Evolutionary conservation across 2,113 vertebrate species (phyloP).

Genomic region (Myodes glareolus): DNA sequence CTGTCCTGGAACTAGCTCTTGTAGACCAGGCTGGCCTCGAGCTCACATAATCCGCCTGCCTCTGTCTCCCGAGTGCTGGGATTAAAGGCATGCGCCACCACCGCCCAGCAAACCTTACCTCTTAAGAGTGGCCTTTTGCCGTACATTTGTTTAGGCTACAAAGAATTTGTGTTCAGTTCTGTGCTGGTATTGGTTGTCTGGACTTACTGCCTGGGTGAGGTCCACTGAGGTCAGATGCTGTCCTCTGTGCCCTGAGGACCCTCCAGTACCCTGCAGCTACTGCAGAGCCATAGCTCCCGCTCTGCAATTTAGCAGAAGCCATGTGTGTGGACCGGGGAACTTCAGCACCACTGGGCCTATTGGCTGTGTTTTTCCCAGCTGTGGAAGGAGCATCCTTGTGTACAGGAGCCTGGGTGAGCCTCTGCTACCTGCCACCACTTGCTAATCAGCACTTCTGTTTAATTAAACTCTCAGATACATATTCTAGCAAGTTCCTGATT

Average conservation of each 20-base stretch:
- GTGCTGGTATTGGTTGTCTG: neutral
- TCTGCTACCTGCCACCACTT: neutral
- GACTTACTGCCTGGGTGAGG: neutral
- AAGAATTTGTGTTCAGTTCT: neutral
- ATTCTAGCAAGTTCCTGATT: neutral
- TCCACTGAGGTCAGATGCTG: neutral
- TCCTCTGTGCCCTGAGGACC: too few relatives aligned
- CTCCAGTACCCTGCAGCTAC: neutral
- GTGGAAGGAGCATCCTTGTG: neutral
- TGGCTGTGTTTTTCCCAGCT: neutral
- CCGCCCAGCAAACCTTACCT: too few relatives aligned
- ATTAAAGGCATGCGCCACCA: too few relatives aligned
- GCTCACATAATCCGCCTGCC: too few relatives aligned
- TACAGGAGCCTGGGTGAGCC: neutral
- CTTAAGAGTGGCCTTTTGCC: neutral
- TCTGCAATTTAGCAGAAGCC: neutral
- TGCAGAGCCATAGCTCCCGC: neutral
- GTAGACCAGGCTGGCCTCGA: too few relatives aligned
- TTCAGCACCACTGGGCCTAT: neutral
- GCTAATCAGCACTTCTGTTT: neutral
- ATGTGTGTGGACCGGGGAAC: too few relatives aligned
- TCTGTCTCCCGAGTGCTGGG: too few relatives aligned
- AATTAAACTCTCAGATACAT: slow-evolving; percentile 20
- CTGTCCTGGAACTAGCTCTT: too few relatives aligned
- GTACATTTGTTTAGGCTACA: neutral